Percentiles rank a stretch among this genome's conserved stretches.
phyloP scores from a whole-genome alignment of 2,113 vertebrate genomes.

The Vireo altiloquus region DNA sequence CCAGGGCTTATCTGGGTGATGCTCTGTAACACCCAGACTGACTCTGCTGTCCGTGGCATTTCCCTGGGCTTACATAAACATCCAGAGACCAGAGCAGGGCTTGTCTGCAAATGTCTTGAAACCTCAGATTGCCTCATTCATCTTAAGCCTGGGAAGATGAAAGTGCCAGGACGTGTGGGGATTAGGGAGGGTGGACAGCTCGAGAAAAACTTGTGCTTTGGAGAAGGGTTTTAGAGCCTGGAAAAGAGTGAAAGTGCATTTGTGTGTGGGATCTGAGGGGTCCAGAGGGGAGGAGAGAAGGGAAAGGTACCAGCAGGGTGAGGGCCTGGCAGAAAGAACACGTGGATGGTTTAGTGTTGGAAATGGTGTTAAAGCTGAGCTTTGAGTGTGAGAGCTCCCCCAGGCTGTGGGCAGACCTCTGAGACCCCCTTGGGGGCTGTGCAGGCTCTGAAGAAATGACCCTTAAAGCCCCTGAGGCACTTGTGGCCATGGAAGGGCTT shows the following conservation, averaged over 20 bases:
- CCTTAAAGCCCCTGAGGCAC: neutral
- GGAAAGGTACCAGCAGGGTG: neutral
- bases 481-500: neutral
- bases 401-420: neutral
- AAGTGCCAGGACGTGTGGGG: neutral
- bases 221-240: neutral
- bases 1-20: neutral
- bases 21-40: neutral
- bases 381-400: neutral
- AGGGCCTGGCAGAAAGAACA: neutral
- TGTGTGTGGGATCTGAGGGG: neutral
- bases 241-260: neutral
- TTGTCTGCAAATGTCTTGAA: neutral
- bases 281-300: neutral
- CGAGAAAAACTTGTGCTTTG: neutral
- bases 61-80: neutral
- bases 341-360: fast-evolving
- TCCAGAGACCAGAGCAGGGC: neutral
- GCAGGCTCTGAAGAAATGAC: neutral
- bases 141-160: neutral
- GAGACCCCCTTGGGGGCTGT: neutral
- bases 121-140: neutral
- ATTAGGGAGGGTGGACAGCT: neutral
- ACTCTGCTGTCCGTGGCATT: neutral
- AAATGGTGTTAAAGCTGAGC: neutral